Percentiles rank a stretch among this genome's conserved stretches.
Evolutionary conservation across 2,888 invertebrate genomes (phyloP).

Genomic region (Cheilosia impressa): DNA sequence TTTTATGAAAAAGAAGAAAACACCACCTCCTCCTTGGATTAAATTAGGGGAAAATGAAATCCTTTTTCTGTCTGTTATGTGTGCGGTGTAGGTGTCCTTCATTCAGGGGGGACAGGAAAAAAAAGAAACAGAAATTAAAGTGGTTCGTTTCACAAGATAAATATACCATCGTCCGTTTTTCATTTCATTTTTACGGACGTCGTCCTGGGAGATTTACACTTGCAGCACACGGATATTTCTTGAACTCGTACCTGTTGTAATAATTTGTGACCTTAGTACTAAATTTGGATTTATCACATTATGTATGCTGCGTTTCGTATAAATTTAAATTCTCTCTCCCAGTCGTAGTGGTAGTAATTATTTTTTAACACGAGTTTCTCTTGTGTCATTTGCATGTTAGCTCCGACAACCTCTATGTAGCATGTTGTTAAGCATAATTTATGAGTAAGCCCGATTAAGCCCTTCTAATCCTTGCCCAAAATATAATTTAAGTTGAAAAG

Average conservation of each 20-base stretch:
- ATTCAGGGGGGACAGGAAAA: neutral
- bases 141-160: conserved; percentile 59
- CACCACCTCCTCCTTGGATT: conserved; percentile 31
- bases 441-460: conserved; percentile 25
- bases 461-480: conserved; percentile 39
- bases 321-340: neutral
- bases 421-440: conserved; percentile 58
- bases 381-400: conserved; percentile 64
- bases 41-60: conserved; percentile 59
- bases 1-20: conserved; percentile 45
- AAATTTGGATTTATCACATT: conserved; percentile 64
- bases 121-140: conserved; percentile 3
- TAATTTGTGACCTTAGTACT: conserved; percentile 62
- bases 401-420: conserved; percentile 19
- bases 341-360: conserved; percentile 52
- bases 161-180: conserved; percentile 26
- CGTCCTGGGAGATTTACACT: conserved; percentile 58
- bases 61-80: conserved; percentile 37
- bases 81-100: conserved; percentile 33
- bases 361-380: conserved; percentile 66
- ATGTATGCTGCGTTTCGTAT: neutral
- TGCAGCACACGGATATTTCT: conserved; percentile 39
- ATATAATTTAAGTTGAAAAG: neutral
- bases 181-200: conserved; percentile 41
- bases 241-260: conserved; percentile 26